A percentile compares a stretch with the other conserved stretches of the same genome.
phyloP scores from a whole-genome alignment of 2,888 invertebrate species.

The Leistus spinibarbis region DNA sequence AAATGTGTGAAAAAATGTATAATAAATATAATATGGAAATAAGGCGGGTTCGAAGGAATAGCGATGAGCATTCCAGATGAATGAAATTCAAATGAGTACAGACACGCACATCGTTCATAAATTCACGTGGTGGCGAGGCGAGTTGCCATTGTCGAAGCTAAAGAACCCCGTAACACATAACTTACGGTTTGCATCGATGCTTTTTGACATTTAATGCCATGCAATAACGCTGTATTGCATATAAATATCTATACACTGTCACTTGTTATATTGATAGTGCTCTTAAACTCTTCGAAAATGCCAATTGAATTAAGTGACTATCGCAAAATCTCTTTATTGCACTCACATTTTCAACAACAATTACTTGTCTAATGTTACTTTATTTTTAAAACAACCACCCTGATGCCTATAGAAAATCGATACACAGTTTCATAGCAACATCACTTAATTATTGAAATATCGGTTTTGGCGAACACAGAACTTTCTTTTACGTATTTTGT shows the following conservation, averaged over 20 bases:
- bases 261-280: background rate
- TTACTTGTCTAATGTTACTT: no score
- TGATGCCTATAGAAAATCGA: no score
- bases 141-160: background rate
- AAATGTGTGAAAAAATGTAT: no score
- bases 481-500: no score
- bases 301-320: background rate
- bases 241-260: background rate
- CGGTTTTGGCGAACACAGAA: no score
- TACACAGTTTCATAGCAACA: no score
- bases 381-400: no score
- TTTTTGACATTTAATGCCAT: conserved; percentile 1
- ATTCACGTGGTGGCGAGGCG: background rate
- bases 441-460: no score
- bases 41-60: no score
- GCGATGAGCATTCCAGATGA: conserved; percentile 9
- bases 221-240: conserved; percentile 4
- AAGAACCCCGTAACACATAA: background rate
- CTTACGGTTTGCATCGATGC: background rate
- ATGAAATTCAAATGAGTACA: conserved; percentile 24
- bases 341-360: no score
- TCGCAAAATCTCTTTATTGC: no score
- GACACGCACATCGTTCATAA: conserved; percentile 6
- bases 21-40: no score
- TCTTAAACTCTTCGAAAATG: background rate